These are phyloP conservation scores for Papilio aristodemus DNA, from an alignment of 1,140 invertebrate species.

Conservation along the genomic window DNA sequence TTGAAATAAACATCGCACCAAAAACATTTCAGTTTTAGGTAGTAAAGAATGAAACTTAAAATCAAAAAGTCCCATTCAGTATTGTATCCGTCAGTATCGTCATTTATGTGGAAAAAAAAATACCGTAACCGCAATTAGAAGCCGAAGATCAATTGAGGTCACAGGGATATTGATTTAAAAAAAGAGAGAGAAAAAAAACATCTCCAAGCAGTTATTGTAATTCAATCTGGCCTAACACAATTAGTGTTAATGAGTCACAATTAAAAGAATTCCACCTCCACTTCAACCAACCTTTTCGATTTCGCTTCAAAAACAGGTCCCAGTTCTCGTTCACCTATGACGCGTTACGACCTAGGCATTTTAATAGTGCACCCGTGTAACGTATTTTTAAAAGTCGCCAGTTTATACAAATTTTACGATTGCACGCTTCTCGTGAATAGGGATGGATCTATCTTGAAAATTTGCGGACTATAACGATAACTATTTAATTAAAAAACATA, in stretches of 20 bases:
- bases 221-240: conserved; percentile 25
- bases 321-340: conserved; percentile 25
- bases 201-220: conserved; percentile 26
- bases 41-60: too few relatives aligned
- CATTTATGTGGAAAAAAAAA: background rate
- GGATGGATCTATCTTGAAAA: background rate
- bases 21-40: too few relatives aligned
- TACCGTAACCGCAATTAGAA: background rate
- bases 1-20: too few relatives aligned
- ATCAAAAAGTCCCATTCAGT: too few relatives aligned
- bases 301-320: conserved; percentile 16
- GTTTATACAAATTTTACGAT: conserved; percentile 31
- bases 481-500: background rate
- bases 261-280: conserved; percentile 13
- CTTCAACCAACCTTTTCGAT: conserved; percentile 27
- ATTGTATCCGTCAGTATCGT: too few relatives aligned
- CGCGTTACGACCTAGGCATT: conserved; percentile 27
- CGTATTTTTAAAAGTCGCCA: conserved; percentile 31
- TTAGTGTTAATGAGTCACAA: conserved; percentile 26
- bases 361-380: conserved; percentile 31
- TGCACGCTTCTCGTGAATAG: conserved; percentile 12
- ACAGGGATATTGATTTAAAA: conserved; percentile 1
- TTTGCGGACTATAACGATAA: background rate
- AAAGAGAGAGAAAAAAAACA: conserved; percentile 1
- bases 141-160: conserved; percentile 9